Evolutionary conservation across 2,113 vertebrate species (phyloP), one percentile per base, ranked within the genome.

Genomic region (Cyanistes caeruleus): DNA sequence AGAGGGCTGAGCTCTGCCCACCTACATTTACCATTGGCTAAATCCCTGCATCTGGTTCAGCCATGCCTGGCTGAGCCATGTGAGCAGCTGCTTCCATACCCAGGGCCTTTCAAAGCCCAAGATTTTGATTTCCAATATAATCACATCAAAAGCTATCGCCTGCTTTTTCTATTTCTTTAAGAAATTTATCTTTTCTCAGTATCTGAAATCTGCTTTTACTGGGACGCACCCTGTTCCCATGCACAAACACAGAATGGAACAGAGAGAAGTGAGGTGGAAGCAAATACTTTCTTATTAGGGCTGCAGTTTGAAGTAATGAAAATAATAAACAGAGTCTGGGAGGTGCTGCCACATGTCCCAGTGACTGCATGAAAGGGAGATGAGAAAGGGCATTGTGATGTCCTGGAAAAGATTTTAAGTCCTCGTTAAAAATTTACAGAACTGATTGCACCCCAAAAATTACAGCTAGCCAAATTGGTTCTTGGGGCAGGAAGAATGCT

Each of bases 321-420:
- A 95, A 77, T 30, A 87, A 79, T 65, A 56, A 77, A 51, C 9
- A 43, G 90, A 62, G 44, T 44, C 17, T 6, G 31, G 20, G 69
- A 95, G 84, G 41, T 81, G 67, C 70, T 76, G 76, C 60, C 44
- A 39, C 0, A 0, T 58, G 82, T 52, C 48, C 85, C 41, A 15
- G 18, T 72, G 88, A 35, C 68, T 82, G 30, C 10, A 17, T 43
- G 82, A 83, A 95, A 95, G 76, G 81, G 84, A 75, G 60, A 74
- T 37, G 62, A 37, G 41, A 52, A 64, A 30, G 17, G 82, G 59
- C 63, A 17, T 91, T 69, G 62, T 69, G 74, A 51, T 16, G 18
- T 31, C 41, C 35, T 91, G 53, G 79, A 70, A 96, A 94, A 95
- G 37, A 90, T 35, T 72, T 93, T 23, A 89, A 92, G 74, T 93